phyloP scores from a whole-genome alignment of 1,140 invertebrate genomes.

The Eulimnadia texana region DNA sequence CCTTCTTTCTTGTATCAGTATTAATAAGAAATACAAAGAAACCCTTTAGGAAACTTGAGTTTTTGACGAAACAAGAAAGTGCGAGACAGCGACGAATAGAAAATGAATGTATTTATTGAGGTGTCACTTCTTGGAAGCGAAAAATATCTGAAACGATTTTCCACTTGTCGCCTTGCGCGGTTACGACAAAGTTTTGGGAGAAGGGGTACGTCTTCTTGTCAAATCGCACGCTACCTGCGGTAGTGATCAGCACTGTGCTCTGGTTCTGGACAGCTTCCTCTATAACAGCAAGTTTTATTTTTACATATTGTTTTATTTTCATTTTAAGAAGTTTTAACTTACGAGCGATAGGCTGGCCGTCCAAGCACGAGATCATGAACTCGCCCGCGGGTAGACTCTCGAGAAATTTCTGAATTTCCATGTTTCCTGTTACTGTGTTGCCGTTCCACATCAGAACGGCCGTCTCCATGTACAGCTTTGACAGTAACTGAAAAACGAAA shows the following conservation, averaged over 20 bases:
- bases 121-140: slow-evolving; percentile 45
- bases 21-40: too few species aligned
- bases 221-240: slow-evolving; percentile 54
- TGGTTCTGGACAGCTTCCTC: slow-evolving; percentile 44
- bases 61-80: too few species aligned
- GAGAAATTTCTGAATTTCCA: slow-evolving; percentile 61
- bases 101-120: slow-evolving; percentile 4
- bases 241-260: slow-evolving; percentile 54
- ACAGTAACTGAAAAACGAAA: slow-evolving; percentile 42
- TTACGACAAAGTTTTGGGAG: slow-evolving; percentile 65
- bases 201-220: slow-evolving; percentile 36
- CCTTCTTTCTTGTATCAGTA: too few species aligned
- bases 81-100: neutral
- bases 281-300: slow-evolving; percentile 21
- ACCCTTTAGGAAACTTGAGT: too few species aligned
- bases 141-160: slow-evolving; percentile 74
- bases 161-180: slow-evolving; percentile 68
- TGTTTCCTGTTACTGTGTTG: slow-evolving; percentile 52
- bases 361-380: slow-evolving; percentile 51
- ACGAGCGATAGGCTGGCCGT: slow-evolving; percentile 62
- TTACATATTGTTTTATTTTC: neutral
- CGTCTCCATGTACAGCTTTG: slow-evolving; percentile 59
- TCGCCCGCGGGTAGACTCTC: slow-evolving; percentile 53
- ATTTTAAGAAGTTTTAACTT: slow-evolving; percentile 19
- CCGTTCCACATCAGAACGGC: slow-evolving; percentile 76